A percentile compares a stretch with the other conserved stretches of the same genome.
phyloP scores from a whole-genome alignment of 53 echinoderm and acorn worm genomes.

The Zoroaster sp. region DNA sequence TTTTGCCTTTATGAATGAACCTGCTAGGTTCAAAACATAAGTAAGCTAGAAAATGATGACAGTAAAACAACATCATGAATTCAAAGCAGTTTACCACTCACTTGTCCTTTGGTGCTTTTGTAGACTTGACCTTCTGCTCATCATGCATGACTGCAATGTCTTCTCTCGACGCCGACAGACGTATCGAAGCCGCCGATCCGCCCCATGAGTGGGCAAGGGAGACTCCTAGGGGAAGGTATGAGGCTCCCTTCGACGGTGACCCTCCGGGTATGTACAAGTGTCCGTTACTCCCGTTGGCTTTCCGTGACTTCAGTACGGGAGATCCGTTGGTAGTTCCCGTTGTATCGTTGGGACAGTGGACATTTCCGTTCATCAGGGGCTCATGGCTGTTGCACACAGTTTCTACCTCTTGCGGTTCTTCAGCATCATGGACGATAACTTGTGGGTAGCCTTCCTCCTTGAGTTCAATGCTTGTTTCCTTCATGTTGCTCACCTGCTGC shows the following conservation, averaged over 20 bases:
- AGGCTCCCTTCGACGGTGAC: background rate
- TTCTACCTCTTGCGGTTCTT: conserved; percentile 15
- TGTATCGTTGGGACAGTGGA: background rate
- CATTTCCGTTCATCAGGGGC: background rate
- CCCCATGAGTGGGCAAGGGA: conserved; percentile 18
- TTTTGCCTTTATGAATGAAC: too few relatives aligned
- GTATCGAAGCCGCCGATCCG: conserved; percentile 19
- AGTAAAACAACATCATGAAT: too few relatives aligned
- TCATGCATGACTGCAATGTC: conserved; percentile 25
- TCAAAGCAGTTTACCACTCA: too few relatives aligned
- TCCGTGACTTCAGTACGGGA: background rate
- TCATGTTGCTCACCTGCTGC: background rate
- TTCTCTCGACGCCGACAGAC: conserved; percentile 34
- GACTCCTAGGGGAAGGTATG: background rate
- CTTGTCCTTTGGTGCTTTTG: conserved; percentile 15
- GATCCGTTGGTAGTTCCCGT: background rate
- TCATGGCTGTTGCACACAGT: background rate
- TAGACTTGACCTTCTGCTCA: conserved; percentile 10
- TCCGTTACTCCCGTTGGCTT: conserved; percentile 3
- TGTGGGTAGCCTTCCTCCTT: conserved; percentile 27
- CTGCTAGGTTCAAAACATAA: too few relatives aligned
- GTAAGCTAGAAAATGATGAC: too few relatives aligned
- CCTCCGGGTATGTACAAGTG: background rate
- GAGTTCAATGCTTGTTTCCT: conserved; percentile 32
- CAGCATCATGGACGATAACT: conserved; percentile 7